These are phyloP conservation scores for Brachyistius frenatus DNA, from an alignment of 2,113 vertebrate genomes.

Conservation along the genomic window DNA sequence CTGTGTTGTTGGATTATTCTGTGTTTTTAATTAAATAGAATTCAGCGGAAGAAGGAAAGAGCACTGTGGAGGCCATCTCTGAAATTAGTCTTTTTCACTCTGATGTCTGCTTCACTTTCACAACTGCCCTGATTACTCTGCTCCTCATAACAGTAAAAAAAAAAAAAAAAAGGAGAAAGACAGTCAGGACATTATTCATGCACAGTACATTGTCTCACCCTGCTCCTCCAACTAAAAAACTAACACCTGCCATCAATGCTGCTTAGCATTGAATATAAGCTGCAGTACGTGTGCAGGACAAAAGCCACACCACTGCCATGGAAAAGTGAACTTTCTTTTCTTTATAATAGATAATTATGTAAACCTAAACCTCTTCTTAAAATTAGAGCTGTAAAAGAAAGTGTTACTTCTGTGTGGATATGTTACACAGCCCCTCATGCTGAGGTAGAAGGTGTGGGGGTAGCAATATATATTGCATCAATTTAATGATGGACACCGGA, in stretches of 20 bases:
- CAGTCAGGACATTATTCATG: constrained; percentile 61
- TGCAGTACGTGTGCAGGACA: constrained; percentile 19
- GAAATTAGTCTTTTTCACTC: constrained; percentile 47
- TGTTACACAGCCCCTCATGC: constrained; percentile 13
- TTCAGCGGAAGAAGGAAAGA: constrained; percentile 46
- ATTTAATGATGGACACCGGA: constrained; percentile 61
- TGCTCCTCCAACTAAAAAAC: constrained; percentile 53
- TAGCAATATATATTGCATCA: constrained; percentile 17
- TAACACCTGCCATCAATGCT: constrained; percentile 65
- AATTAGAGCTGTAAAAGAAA: neutral
- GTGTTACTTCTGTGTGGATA: constrained; percentile 12
- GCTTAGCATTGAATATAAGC: constrained; percentile 24
- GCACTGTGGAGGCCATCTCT: constrained; percentile 20
- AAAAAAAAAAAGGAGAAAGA: constrained; percentile 32
- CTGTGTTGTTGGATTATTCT: constrained; percentile 49
- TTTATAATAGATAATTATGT: no score
- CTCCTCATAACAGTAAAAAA: constrained; percentile 21
- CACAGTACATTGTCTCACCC: constrained; percentile 53
- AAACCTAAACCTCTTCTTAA: neutral
- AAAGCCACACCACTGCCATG: constrained; percentile 36
- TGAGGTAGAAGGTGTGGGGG: constrained; percentile 30
- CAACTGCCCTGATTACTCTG: constrained; percentile 44
- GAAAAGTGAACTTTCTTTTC: constrained; percentile 42
- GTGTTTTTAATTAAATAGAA: constrained; percentile 63
- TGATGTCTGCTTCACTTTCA: constrained; percentile 51